These are phyloP conservation scores for Bungarus multicinctus DNA, from an alignment of 2,113 vertebrate species.

Conservation along the genomic window DNA sequence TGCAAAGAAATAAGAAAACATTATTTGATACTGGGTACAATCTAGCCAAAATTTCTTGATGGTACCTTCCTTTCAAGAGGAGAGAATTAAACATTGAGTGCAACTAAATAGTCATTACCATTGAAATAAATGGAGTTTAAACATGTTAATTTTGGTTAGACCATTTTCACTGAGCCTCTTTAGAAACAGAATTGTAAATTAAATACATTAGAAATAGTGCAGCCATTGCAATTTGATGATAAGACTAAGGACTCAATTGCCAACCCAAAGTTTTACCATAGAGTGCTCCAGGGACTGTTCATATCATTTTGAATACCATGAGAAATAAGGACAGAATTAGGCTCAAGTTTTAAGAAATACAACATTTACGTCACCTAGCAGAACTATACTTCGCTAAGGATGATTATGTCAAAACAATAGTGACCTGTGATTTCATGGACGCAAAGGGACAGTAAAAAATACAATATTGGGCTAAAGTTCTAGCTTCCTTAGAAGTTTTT, in stretches of 20 bases:
- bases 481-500: not conserved
- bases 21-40: conserved; percentile 20
- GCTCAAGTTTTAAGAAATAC: conserved; percentile 38
- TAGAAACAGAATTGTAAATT: conserved; percentile 28
- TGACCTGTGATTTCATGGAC: not conserved
- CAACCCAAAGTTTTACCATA: conserved; percentile 47
- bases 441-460: not conserved
- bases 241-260: conserved; percentile 40
- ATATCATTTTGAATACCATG: conserved; percentile 65
- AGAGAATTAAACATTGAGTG: not conserved
- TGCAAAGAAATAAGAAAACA: conserved; percentile 1
- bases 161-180: not conserved
- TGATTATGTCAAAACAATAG: not conserved
- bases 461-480: not conserved
- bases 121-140: not conserved
- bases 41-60: not conserved
- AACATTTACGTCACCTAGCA: not conserved
- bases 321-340: conserved; percentile 36
- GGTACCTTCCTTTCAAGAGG: not conserved
- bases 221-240: conserved; percentile 43
- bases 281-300: conserved; percentile 42
- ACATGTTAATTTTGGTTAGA: not conserved
- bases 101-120: not conserved
- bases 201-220: conserved; percentile 45
- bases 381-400: not conserved